Evolutionary conservation across 2,113 vertebrate species (phyloP).

Genomic region (Phrynosoma blainvillii): DNA sequence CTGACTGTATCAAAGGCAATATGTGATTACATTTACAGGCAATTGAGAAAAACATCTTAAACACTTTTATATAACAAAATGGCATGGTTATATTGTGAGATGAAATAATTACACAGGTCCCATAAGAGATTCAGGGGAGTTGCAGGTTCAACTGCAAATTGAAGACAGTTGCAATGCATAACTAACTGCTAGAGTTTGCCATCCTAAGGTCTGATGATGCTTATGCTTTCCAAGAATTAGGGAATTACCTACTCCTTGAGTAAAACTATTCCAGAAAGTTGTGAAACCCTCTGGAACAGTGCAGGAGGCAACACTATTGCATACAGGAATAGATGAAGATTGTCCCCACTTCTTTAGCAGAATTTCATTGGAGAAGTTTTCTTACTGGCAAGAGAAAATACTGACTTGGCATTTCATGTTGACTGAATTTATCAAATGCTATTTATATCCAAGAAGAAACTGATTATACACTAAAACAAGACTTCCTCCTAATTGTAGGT

Average conservation of each 20-base stretch:
- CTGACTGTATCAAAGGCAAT: conserved; percentile 26
- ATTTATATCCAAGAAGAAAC: too few relatives aligned
- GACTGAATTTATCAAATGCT: too few relatives aligned
- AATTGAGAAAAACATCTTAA: conserved; percentile 64
- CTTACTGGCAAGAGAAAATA: too few relatives aligned
- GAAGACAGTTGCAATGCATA: neutral
- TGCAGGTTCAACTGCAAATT: neutral
- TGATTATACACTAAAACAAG: too few relatives aligned
- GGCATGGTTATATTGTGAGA: conserved; percentile 46
- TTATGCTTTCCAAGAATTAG: neutral
- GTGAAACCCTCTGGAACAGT: too few relatives aligned
- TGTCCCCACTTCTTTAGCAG: too few relatives aligned
- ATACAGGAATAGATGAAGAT: too few relatives aligned
- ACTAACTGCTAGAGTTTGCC: neutral
- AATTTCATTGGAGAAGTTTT: too few relatives aligned
- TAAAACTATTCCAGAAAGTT: too few relatives aligned
- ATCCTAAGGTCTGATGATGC: neutral
- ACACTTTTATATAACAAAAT: conserved; percentile 51
- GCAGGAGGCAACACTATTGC: too few relatives aligned
- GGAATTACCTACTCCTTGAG: neutral
- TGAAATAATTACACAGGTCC: conserved; percentile 6
- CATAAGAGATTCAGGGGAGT: neutral
- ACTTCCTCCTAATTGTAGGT: too few relatives aligned
- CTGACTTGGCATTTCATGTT: too few relatives aligned
- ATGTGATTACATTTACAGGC: conserved; percentile 52